A percentile compares a stretch with the other conserved stretches of the same genome.
phyloP scores from a whole-genome alignment of 1,140 invertebrate species.

The Stegodyphus dumicola region DNA sequence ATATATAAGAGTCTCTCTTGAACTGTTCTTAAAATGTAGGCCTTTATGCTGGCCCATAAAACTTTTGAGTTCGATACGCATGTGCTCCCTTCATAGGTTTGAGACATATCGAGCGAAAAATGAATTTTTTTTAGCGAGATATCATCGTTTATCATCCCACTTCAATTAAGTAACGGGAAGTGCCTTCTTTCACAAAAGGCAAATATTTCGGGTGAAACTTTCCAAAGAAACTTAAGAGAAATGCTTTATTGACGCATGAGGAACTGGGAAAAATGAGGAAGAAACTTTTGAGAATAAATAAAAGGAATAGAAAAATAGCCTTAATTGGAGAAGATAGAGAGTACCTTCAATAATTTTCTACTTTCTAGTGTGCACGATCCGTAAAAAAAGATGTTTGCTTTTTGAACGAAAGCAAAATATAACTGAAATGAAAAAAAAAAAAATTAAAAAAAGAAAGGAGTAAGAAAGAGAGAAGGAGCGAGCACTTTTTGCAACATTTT shows the following conservation, averaged over 20 bases:
- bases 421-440: not conserved
- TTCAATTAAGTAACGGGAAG: slow-evolving; percentile 34
- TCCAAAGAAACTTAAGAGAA: slow-evolving; percentile 14
- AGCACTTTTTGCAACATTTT: slow-evolving; percentile 37
- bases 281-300: slow-evolving; percentile 36
- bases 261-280: slow-evolving; percentile 22
- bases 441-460: slow-evolving; percentile 1
- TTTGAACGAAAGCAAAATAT: slow-evolving; percentile 28
- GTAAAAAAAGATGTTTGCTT: slow-evolving; percentile 31
- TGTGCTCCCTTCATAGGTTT: too few relatives aligned
- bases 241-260: slow-evolving; percentile 28
- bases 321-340: slow-evolving; percentile 51
- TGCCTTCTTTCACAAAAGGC: slow-evolving; percentile 43
- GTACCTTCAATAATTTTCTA: slow-evolving; percentile 47
- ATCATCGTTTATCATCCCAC: slow-evolving; percentile 36
- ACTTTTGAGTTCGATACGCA: too few relatives aligned
- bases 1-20: too few relatives aligned
- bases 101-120: too few relatives aligned
- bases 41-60: too few relatives aligned
- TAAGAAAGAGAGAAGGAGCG: slow-evolving; percentile 15
- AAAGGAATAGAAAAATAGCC: slow-evolving; percentile 39
- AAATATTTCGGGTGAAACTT: slow-evolving; percentile 39
- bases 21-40: too few relatives aligned
- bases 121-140: too few relatives aligned
- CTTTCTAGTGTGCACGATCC: slow-evolving; percentile 35